Percentiles rank a stretch among this genome's conserved stretches.
Conservation (phyloP, 1,140 invertebrate genomes). For the Yoshiicerus persimilis region DNA sequence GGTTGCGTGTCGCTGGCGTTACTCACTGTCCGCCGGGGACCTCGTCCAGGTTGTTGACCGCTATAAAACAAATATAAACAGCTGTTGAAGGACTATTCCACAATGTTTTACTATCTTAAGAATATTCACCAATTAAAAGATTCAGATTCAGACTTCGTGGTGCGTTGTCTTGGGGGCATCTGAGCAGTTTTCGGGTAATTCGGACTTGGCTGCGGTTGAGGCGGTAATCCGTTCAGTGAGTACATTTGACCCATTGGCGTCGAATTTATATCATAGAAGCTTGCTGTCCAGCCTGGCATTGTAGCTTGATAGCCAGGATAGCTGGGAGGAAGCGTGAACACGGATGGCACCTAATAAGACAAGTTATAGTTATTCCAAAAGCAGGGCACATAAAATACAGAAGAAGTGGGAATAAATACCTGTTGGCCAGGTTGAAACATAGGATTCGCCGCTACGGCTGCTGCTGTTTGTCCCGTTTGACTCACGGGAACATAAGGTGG, state of each 20-base stretch:
- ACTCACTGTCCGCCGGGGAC: conserved; percentile 14
- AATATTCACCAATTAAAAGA: conserved; percentile 41
- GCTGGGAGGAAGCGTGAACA: conserved; percentile 49
- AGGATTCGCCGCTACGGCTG: conserved; percentile 47
- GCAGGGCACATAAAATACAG: no score
- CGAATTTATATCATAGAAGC: conserved; percentile 69
- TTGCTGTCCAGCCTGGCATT: conserved; percentile 61
- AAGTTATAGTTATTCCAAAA: conserved; percentile 23
- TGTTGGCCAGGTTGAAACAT: conserved; percentile 47
- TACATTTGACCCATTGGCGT: conserved; percentile 57
- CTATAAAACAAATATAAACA: neutral
- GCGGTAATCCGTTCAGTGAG: conserved; percentile 68
- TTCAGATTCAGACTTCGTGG: conserved; percentile 44
- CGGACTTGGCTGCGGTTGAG: conserved; percentile 63
- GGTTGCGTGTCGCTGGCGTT: conserved; percentile 4
- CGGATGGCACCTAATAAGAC: conserved; percentile 40
- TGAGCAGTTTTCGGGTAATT: conserved; percentile 48
- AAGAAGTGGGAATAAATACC: no score
- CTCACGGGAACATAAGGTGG: conserved; percentile 57
- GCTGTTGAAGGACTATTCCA: neutral
- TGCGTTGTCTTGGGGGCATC: conserved; percentile 42
- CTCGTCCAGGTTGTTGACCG: neutral
- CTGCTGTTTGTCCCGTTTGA: conserved; percentile 56
- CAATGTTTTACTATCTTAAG: neutral
- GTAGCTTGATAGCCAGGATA: conserved; percentile 31